Base-by-base conservation (phyloP, 2,113 vertebrate species). In the Gnathonemus longibarbis region DNA sequence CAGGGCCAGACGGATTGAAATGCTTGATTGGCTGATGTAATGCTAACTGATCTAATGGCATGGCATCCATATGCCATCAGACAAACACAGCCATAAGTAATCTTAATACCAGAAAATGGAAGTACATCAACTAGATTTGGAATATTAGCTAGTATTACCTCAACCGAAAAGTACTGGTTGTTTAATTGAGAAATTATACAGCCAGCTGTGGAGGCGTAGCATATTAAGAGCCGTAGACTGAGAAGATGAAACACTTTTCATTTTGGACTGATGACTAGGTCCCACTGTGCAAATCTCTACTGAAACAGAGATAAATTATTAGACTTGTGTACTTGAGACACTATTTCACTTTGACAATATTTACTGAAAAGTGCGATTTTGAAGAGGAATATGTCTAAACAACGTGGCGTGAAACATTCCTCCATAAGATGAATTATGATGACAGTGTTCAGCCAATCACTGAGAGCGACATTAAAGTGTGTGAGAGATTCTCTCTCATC, bases 301-400 rank as follows among this genome's bases (percentile, higher is more conserved):
- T 80, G 74, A 80, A 80, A 80, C 31, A 0, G 74, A 80, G 74
- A 80, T 80, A 80, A 80, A 80, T 80, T 80, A 80, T 80, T 39
- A 80, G 74, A 80, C 74, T 31, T 70, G 74, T 77, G 70, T 42
- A 80, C 74, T 80, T 80, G 35, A 80, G 74, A 80, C 74, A 39
- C 74, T 80, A 80, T 80, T 80, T 80, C 74, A 80, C 74, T 35
- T 80, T 80, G 74, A 80, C 74, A 80, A 80, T 80, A 80, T 80
- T 80, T 42, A 80, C 35, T 80, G 74, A 42, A 35, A 80, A 42
- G 31, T 42, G 35, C 74, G 5, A 80, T 80, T 42, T 19, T 80
- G 74, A 80, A 80, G 74, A 80, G 35, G 35, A 80, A 80, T 39
- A 80, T 80, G 31, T 80, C 35, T 42, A 80, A 80, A 80, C 74